Evolutionary conservation across 1,140 invertebrate genomes (phyloP).

Genomic region (Diabrotica undecimpunctata): DNA sequence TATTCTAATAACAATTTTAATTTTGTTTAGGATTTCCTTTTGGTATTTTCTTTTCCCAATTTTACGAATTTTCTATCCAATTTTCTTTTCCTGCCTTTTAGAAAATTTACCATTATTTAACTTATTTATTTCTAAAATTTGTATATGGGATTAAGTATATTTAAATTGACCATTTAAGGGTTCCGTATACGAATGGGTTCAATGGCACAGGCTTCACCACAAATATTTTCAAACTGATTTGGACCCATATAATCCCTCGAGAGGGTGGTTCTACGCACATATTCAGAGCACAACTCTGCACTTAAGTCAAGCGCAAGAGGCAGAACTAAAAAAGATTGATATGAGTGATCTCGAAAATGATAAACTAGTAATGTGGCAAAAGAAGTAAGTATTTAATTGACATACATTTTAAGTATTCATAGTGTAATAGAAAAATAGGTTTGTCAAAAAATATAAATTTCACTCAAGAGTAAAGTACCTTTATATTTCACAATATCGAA

Average conservation of each 20-base stretch:
- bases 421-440: no score
- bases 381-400: constrained; percentile 52
- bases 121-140: no score
- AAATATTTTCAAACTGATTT: constrained; percentile 81
- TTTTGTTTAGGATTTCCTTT: no score
- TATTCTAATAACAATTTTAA: no score
- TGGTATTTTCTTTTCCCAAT: no score
- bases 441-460: not conserved
- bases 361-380: constrained; percentile 81
- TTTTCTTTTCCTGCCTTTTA: no score
- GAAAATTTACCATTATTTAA: no score
- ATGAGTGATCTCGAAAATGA: constrained; percentile 82
- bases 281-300: constrained; percentile 60
- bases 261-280: constrained; percentile 85
- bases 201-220: constrained; percentile 86
- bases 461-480: no score
- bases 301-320: constrained; percentile 68
- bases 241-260: constrained; percentile 85
- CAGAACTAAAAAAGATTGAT: constrained; percentile 70
- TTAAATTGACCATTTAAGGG: constrained; percentile 51
- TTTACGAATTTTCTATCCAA: no score
- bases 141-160: not conserved
- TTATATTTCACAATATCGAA: no score
- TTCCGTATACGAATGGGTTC: constrained; percentile 72
- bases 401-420: constrained; percentile 1